Evolutionary conservation across 1,140 invertebrate species (phyloP), one percentile per base, ranked within the genome.

Genomic region (Dreissena polymorpha): DNA sequence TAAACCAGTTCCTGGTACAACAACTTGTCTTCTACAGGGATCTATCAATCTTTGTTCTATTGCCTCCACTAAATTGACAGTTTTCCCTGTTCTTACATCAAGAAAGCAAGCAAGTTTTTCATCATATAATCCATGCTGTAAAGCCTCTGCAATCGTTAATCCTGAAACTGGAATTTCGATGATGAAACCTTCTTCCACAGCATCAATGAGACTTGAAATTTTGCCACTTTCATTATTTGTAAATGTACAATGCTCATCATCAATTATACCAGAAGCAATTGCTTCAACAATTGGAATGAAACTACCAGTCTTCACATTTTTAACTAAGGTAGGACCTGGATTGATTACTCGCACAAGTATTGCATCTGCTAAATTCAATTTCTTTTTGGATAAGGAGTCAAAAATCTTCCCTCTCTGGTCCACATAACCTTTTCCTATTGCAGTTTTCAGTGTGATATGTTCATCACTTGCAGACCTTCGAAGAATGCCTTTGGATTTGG

Each of bases 251-350:
- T 95, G 95, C 6, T 95, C 94, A 1, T 95, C 93, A 94, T 99
- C 97, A 80, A 99, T 92, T 67, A 99, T 94, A 69, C 97, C 97
- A 85, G 96, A 94, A 68, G 96, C 94, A 10, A 99, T 94, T 0
- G 98, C 98, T 93, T 99, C 96, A 23, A 95, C 95, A 27, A 98
- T 96, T 25, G 95, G 96, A 0, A 99, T 87, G 49, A 89, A 75
- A 51, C 88, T 86, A 27, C 86, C 85, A 29, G 81, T 85, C 25
- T 72, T 88, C 13, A 84, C 77, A 79, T 90, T 86, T 71, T 89
- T 84, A 0, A 90, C 80, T 39, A 83, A 53, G 60, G 71, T 83
- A 50, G 81, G 81, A 49, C 39, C 60, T 49, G 67, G 73, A 49
- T 83, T 73, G 25, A 83, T 83, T 51, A 83, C 75, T 71, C 81